These are phyloP conservation scores for Neelides sp. DNA, from an alignment of 1,140 invertebrate species.

Conservation along the genomic window DNA sequence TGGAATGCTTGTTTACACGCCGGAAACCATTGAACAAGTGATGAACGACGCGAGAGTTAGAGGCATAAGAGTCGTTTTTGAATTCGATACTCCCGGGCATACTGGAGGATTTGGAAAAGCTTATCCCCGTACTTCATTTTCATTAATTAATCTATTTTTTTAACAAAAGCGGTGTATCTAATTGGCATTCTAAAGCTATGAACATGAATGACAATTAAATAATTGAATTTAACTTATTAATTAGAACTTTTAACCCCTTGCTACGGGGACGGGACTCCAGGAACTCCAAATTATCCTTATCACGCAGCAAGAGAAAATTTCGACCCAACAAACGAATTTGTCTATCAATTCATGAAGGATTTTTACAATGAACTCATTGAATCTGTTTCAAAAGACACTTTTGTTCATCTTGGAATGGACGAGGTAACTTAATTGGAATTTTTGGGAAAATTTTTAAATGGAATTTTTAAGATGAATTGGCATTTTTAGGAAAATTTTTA, in stretches of 20 bases:
- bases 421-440: slow-evolving; percentile 56
- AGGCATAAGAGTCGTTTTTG: slow-evolving; percentile 76
- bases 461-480: slow-evolving; percentile 31
- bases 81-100: slow-evolving; percentile 78
- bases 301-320: slow-evolving; percentile 43
- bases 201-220: background rate
- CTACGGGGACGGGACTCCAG: slow-evolving; percentile 40
- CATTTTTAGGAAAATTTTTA: background rate
- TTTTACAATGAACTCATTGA: slow-evolving; percentile 55
- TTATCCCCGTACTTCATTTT: slow-evolving; percentile 19
- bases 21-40: slow-evolving; percentile 48
- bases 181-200: background rate
- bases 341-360: slow-evolving; percentile 52
- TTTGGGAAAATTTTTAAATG: slow-evolving; percentile 40
- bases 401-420: slow-evolving; percentile 78
- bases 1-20: slow-evolving; percentile 52
- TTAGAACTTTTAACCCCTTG: slow-evolving; percentile 61
- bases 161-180: background rate
- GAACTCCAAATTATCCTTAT: slow-evolving; percentile 32
- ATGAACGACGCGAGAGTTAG: slow-evolving; percentile 63
- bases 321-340: slow-evolving; percentile 50
- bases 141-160: background rate
- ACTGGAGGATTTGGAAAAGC: slow-evolving; percentile 18
- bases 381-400: slow-evolving; percentile 56
- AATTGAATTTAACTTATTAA: slow-evolving; percentile 11